Evolutionary conservation across 2,113 vertebrate genomes (phyloP).

Genomic region (Empidonax traillii): DNA sequence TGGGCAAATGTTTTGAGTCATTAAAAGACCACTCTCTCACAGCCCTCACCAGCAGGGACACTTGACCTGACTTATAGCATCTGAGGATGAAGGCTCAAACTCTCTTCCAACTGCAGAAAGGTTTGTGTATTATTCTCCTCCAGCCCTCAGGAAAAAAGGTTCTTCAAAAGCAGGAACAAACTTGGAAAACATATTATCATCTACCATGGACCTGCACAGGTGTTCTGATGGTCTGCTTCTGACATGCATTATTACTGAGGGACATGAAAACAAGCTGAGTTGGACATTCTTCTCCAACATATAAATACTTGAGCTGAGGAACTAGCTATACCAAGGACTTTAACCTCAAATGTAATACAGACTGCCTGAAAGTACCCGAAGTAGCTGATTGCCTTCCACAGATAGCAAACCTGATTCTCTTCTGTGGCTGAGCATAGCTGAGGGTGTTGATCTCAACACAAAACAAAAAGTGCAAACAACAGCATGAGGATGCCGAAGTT

Average conservation of each 20-base stretch:
- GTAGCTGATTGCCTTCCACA: background rate
- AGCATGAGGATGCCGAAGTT: background rate
- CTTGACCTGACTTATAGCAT: background rate
- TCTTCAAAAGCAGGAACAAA: background rate
- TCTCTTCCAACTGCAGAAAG: background rate
- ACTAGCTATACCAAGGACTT: background rate
- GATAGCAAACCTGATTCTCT: background rate
- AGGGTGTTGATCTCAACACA: background rate
- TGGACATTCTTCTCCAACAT: background rate
- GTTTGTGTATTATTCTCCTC: background rate
- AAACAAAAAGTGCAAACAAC: background rate
- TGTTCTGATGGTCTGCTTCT: background rate
- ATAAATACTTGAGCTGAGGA: background rate
- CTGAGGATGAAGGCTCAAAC: background rate
- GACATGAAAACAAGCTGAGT: background rate
- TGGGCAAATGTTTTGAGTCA: background rate
- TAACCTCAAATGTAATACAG: background rate
- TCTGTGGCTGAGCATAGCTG: background rate
- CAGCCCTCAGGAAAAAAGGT: background rate
- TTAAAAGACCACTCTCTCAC: background rate
- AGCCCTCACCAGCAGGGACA: background rate
- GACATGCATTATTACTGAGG: background rate
- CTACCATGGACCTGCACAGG: background rate
- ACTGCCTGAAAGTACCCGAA: background rate
- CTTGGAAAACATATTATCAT: background rate